A percentile compares a stretch with the other conserved stretches of the same genome.
phyloP scores from a whole-genome alignment of 35 echinoderm and acorn worm species.

The Amphiura filiformis region DNA sequence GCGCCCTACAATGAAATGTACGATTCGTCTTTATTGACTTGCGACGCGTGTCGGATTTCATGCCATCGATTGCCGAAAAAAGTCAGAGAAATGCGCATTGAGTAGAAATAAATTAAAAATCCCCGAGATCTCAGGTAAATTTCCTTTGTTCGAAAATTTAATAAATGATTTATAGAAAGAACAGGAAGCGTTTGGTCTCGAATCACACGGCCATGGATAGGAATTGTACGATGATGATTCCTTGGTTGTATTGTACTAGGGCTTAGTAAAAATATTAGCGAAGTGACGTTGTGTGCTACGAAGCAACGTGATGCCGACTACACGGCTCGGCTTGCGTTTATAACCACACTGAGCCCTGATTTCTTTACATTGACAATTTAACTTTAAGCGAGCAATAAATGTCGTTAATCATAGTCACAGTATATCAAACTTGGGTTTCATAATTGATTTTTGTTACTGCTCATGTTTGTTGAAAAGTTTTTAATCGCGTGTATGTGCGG shows the following conservation, averaged over 20 bases:
- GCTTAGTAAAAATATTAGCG: not conserved
- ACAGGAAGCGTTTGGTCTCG: constrained; percentile 1
- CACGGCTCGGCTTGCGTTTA: not conserved
- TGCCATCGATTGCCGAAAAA: not conserved
- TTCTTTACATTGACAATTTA: not conserved
- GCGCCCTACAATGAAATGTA: not conserved
- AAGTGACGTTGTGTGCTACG: not conserved
- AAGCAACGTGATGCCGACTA: not conserved
- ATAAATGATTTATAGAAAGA: not conserved
- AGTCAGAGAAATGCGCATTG: not conserved
- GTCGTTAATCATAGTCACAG: not conserved
- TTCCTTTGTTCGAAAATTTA: constrained; percentile 12
- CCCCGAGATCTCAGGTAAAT: constrained; percentile 10
- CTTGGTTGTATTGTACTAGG: not conserved
- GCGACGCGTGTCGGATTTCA: not conserved
- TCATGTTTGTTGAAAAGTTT: constrained; percentile 7
- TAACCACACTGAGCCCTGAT: not conserved
- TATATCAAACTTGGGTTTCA: constrained; percentile 1
- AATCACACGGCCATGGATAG: not conserved
- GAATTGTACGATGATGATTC: not conserved
- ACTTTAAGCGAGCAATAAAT: not conserved
- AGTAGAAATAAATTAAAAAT: constrained; percentile 1
- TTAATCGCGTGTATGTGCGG: not conserved
- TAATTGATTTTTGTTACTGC: not conserved
- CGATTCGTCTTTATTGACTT: not conserved